Percentiles rank a stretch among this genome's conserved stretches.
phyloP scores from a whole-genome alignment of 2,888 invertebrate genomes.

The Heliconius cydno region DNA sequence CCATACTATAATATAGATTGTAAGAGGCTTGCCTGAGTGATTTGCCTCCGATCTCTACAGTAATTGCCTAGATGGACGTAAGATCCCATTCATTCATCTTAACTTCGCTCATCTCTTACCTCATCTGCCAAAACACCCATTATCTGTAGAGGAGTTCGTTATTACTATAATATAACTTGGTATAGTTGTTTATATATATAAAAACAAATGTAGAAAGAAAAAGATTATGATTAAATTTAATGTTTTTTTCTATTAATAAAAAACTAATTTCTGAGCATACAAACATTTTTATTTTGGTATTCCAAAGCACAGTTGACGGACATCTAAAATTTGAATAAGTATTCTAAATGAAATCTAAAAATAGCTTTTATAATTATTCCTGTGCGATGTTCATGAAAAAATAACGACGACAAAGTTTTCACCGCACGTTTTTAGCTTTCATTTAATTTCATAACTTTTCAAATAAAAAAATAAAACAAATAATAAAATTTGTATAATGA shows the following conservation, averaged over 20 bases:
- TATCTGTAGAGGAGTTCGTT: constrained; percentile 40
- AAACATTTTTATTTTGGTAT: background rate
- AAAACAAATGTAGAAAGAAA: background rate
- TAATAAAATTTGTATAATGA: constrained; percentile 15
- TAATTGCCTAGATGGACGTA: constrained; percentile 45
- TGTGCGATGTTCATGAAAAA: constrained; percentile 4
- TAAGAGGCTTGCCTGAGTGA: constrained; percentile 44
- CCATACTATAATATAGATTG: constrained; percentile 40
- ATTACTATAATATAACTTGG: constrained; percentile 13
- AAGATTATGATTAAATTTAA: background rate
- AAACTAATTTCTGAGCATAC: background rate
- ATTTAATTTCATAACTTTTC: constrained; percentile 16
- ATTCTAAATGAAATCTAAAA: background rate
- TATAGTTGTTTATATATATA: constrained; percentile 1
- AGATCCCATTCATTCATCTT: constrained; percentile 47
- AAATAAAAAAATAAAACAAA: constrained; percentile 15
- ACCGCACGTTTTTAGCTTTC: constrained; percentile 12
- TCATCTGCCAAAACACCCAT: constrained; percentile 46
- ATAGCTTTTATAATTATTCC: constrained; percentile 9
- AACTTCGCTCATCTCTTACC: constrained; percentile 42
- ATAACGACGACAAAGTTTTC: constrained; percentile 7
- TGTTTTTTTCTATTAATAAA: background rate
- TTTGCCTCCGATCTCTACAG: constrained; percentile 45
- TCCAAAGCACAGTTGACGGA: background rate
- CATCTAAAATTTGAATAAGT: constrained; percentile 1